Evolutionary conservation across 2,113 vertebrate species (phyloP), one percentile per base, ranked within the genome.

Genomic region (Hydropotes inermis): DNA sequence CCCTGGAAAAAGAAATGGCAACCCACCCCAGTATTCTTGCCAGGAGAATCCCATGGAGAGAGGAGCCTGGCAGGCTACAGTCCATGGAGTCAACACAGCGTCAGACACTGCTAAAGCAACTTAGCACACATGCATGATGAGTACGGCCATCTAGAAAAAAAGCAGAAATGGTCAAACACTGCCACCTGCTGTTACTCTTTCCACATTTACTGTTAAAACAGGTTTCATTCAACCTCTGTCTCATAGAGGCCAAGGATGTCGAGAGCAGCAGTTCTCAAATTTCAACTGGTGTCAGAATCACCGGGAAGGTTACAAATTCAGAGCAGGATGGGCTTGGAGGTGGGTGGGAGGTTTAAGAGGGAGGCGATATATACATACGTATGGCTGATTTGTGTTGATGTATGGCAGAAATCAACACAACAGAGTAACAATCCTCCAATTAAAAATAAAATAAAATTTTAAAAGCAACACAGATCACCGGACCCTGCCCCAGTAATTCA

Each of bases 141-240:
- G 7, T n/a, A 4, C 3, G 33, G 19, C 17, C 13, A 36, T 0
- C 1, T 2, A 27, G 0, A 9, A n/a, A 47, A 54, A 93, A 78
- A 47, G 45, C 2, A 19, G 88, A 36, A 14, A 81, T 4, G 64
- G 96, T 95, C 54, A 6, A 78, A 98, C 96, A 97, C 98, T 90
- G 98, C 99, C 99, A 98, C 9, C 98, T 98, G 95, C 98, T 78
- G 98, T 92, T 93, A 6, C 7, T 0, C 43, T 52, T 33, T 36
- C 7, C 5, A 74, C 45, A 93, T 76, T 23, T 14, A 33, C 57
- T 74, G 27, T n/a, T 36, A n/a, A 47, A 52, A 17, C 14, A 7
- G 21, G 13, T 67, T 84, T 57, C 21, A 14, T 47, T 87, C 4
- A 3, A 28, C 3, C 27, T 79, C 13, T 33, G 27, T 52, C 60